phyloP scores from a whole-genome alignment of 2,113 vertebrate genomes.

The Rhinolophus sinicus region DNA sequence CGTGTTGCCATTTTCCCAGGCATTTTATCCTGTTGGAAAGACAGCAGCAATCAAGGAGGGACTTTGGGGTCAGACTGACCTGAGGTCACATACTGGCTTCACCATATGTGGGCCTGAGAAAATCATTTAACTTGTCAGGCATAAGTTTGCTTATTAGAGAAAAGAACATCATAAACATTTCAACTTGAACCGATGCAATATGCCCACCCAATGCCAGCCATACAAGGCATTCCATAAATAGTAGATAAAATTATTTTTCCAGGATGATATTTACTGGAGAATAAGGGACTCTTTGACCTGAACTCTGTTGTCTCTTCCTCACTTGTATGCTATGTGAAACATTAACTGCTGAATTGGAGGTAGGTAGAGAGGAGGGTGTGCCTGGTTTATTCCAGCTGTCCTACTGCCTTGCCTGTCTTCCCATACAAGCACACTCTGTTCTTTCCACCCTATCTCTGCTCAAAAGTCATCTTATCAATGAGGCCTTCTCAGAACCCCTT shows the following conservation, averaged over 20 bases:
- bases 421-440: neutral
- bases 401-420: neutral
- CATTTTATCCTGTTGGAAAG: neutral
- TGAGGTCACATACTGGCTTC: neutral
- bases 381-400: neutral
- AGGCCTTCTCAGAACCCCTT: neutral
- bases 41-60: neutral
- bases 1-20: neutral
- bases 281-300: neutral
- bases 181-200: neutral
- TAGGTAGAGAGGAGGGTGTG: neutral
- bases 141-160: neutral
- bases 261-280: neutral
- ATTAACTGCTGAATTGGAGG: accelerated
- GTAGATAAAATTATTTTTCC: neutral
- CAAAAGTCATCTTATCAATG: neutral
- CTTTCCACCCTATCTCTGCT: neutral
- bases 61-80: neutral
- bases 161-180: neutral
- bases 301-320: neutral
- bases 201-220: neutral
- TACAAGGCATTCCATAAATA: neutral
- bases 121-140: neutral
- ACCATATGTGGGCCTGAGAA: neutral
- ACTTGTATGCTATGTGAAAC: neutral